Base-by-base conservation (phyloP, 2,888 invertebrate genomes). In the Acleris cristana region DNA sequence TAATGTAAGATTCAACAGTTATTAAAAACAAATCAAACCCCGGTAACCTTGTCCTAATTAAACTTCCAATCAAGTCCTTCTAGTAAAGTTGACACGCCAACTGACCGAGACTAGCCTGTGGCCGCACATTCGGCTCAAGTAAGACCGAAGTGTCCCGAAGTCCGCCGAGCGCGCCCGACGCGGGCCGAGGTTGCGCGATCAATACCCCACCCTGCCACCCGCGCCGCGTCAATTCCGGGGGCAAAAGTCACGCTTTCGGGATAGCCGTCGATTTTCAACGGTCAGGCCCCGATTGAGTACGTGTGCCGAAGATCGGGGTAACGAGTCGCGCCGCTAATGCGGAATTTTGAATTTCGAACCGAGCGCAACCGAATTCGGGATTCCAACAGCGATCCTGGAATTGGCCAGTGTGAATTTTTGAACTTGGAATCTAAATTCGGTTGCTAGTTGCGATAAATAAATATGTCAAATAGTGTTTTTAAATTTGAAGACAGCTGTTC, bases 241-340 rank as follows among this genome's bases (percentile, higher is more conserved):
- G 84, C 88, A 91, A 88, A 91, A 92, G 92, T 92, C 92, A 91
- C 87, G 86, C 84, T 88, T 89, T 83, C 79, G 79, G 87, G 88
- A 86, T 87, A 85, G 86, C 86, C 86, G 88, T 85, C 87, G 88
- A 90, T 88, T 89, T 83, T 78, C 84, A 84, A 83, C 86, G 85
- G 88, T 84, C 87, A 86, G 83, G 76, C 79, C 81, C 81, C 84
- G 80, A 82, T 85, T 80, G 83, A 80, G 82, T 81, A 75, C 73
- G 77, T 76, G 81, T 77, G 78, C 76, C 75, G 74, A 74, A 69
- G 66, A 66, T 66, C 67, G 77, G 79, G 79, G 80, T 81, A 83
- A 80, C 80, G 79, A 83, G 75, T 72, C 73, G 71, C 71, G 71
- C 72, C 71, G 70, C 76, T 79, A 79, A 81, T 81, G 78, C 77